Evolutionary conservation across 2,888 invertebrate genomes (phyloP).

Genomic region (Platycheirus rosarum): DNA sequence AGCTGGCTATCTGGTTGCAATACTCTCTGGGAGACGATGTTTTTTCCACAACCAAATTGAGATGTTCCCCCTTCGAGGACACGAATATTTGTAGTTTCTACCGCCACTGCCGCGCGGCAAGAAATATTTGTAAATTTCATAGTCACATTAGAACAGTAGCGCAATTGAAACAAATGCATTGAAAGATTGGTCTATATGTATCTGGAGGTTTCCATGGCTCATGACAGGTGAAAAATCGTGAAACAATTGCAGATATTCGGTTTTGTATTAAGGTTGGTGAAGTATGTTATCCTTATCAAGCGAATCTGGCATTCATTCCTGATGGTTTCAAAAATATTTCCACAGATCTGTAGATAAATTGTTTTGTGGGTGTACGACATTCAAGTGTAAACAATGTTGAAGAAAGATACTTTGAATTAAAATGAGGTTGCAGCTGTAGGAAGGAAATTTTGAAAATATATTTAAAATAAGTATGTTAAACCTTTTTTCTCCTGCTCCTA

Average conservation of each 20-base stretch:
- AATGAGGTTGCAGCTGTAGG: no score
- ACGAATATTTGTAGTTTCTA: constrained; percentile 1
- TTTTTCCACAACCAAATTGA: constrained; percentile 54
- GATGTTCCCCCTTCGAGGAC: constrained; percentile 53
- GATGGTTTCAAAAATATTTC: background rate
- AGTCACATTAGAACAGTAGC: constrained; percentile 31
- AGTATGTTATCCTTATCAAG: constrained; percentile 22
- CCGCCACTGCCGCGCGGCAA: background rate
- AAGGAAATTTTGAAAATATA: no score
- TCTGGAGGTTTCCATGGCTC: constrained; percentile 46
- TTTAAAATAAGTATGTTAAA: no score
- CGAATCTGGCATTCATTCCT: constrained; percentile 21
- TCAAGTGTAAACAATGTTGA: no score
- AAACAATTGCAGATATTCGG: constrained; percentile 39
- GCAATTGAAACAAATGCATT: constrained; percentile 25
- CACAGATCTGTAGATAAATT: no score
- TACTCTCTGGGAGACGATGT: constrained; percentile 63
- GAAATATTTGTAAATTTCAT: constrained; percentile 26
- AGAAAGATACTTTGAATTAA: no score
- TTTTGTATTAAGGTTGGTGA: constrained; percentile 15
- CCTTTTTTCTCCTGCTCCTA: no score
- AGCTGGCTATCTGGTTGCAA: constrained; percentile 14
- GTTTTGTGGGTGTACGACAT: no score
- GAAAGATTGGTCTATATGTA: background rate
- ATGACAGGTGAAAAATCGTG: constrained; percentile 45